phyloP scores from a whole-genome alignment of 2,113 vertebrate species.

The Casuarius casuarius region DNA sequence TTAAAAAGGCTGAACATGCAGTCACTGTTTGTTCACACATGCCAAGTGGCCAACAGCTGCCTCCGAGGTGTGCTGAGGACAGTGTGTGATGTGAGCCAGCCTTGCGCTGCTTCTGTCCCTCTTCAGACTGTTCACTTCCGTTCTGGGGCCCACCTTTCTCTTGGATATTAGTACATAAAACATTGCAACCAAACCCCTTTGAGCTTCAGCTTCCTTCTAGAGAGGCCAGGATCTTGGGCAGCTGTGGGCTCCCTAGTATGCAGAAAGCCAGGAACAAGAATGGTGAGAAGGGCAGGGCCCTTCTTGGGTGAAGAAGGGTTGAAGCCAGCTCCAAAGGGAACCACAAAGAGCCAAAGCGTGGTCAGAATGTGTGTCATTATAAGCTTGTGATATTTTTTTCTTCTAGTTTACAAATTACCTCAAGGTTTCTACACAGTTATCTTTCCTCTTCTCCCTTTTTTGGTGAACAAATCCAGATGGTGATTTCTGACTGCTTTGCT shows the following conservation, averaged over 20 bases:
- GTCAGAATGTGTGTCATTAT: background rate
- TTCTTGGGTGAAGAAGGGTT: background rate
- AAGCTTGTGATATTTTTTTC: background rate
- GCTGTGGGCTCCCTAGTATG: background rate
- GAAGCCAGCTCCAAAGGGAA: background rate
- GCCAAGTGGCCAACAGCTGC: background rate
- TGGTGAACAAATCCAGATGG: background rate
- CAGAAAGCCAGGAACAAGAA: background rate
- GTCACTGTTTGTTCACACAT: background rate
- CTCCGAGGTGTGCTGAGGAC: background rate
- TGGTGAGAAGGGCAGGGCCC: background rate
- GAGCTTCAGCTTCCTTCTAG: background rate
- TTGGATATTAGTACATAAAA: background rate
- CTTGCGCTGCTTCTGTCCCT: background rate
- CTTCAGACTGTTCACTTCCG: background rate
- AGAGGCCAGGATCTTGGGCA: background rate
- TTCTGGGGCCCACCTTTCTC: background rate
- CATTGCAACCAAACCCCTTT: background rate
- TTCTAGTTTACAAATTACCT: background rate
- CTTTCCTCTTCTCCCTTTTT: background rate
- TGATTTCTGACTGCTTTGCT: background rate
- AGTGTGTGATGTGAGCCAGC: background rate
- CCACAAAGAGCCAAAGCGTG: rapidly evolving
- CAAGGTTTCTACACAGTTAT: background rate
- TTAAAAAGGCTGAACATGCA: background rate